Evolutionary conservation across 2,113 vertebrate genomes (phyloP).

Genomic region (Solenodon paradoxus): DNA sequence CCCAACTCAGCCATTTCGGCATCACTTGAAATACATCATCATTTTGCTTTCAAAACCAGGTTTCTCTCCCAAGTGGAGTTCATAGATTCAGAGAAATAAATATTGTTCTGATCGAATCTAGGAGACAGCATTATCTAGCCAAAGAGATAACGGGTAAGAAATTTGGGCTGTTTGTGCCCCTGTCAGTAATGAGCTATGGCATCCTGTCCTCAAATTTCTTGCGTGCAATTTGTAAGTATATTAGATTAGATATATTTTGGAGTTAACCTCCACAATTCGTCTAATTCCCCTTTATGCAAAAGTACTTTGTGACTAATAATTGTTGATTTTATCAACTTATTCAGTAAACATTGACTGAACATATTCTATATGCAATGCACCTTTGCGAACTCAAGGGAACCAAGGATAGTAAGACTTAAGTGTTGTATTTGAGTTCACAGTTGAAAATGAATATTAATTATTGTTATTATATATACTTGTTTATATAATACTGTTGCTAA

Average conservation of each 20-base stretch:
- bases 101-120: background rate
- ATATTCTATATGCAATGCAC: background rate
- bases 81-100: background rate
- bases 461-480: too few relatives aligned
- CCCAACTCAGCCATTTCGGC: background rate
- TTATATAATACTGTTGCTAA: too few relatives aligned
- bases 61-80: background rate
- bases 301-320: conserved; percentile 3
- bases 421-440: background rate
- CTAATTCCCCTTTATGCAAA: background rate
- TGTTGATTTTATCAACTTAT: background rate
- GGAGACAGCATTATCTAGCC: background rate
- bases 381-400: background rate
- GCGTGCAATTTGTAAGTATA: background rate
- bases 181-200: background rate
- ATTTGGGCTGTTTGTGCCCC: background rate
- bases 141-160: background rate
- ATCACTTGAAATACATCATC: background rate
- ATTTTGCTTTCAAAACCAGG: background rate
- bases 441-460: too few relatives aligned
- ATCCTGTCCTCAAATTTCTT: background rate
- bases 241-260: background rate
- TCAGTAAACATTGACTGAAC: background rate
- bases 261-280: background rate
- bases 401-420: background rate